Evolutionary conservation across 2,888 invertebrate species (phyloP).

Genomic region (Microdon myrmicae): DNA sequence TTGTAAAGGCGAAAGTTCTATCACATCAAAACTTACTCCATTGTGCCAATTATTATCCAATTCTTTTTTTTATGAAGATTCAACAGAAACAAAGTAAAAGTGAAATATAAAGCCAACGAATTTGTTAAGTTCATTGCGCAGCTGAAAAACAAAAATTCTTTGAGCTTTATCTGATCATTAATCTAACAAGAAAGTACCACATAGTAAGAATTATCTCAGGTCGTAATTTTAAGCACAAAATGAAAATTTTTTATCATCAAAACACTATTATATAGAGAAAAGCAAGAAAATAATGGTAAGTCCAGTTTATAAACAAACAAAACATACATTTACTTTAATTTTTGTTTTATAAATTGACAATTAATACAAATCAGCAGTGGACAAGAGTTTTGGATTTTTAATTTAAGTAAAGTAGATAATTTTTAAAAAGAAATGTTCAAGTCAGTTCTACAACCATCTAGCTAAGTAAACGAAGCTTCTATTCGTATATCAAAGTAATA

Average conservation of each 20-base stretch:
- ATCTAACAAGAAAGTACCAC: constrained; percentile 32
- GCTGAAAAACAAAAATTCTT: constrained; percentile 9
- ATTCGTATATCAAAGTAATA: constrained; percentile 45
- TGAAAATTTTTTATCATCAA: constrained; percentile 31
- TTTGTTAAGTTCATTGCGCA: constrained; percentile 16
- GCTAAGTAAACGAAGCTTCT: constrained; percentile 23
- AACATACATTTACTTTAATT: too few species aligned
- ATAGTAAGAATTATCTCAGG: constrained; percentile 46
- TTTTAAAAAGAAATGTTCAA: constrained; percentile 33
- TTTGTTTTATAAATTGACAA: too few species aligned
- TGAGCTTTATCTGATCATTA: constrained; percentile 23
- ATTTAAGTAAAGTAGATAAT: constrained; percentile 44
- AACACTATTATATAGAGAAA: constrained; percentile 22
- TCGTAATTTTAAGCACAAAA: constrained; percentile 46
- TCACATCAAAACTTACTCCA: too few species aligned
- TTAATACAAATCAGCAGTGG: too few species aligned
- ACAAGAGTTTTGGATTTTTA: constrained; percentile 38
- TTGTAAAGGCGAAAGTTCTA: constrained; percentile 8
- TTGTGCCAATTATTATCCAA: constrained; percentile 26
- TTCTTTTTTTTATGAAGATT: constrained; percentile 9
- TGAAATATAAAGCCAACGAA: constrained; percentile 10
- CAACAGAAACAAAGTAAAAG: not conserved
- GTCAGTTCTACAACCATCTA: constrained; percentile 31
- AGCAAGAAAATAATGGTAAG: constrained; percentile 23
- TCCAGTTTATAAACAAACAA: too few species aligned